A percentile compares a stretch with the other conserved stretches of the same genome.
phyloP scores from a whole-genome alignment of 2,888 invertebrate species.

The Drosophila parthenogenetica region DNA sequence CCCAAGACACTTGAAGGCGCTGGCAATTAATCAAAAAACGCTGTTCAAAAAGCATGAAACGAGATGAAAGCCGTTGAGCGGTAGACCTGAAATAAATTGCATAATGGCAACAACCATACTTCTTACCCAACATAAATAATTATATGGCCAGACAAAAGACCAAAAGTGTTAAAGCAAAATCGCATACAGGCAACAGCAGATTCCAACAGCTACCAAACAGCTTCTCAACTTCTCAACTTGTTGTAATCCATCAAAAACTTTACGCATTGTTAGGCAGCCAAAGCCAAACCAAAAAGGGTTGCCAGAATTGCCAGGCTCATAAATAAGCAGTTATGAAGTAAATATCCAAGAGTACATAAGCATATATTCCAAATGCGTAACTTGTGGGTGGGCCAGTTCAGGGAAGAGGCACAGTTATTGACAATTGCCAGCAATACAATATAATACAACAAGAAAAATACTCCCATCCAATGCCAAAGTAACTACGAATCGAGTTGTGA shows the following conservation, averaged over 20 bases:
- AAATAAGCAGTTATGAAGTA: slow-evolving; percentile 23
- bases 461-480: slow-evolving; percentile 5
- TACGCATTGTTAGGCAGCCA: slow-evolving; percentile 75
- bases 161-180: slow-evolving; percentile 71
- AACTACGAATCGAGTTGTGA: slow-evolving; percentile 12
- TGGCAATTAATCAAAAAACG: slow-evolving; percentile 74
- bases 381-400: slow-evolving; percentile 70
- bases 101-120: slow-evolving; percentile 59
- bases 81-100: slow-evolving; percentile 73
- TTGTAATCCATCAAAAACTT: slow-evolving; percentile 79
- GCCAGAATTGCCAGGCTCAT: slow-evolving; percentile 47
- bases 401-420: slow-evolving; percentile 66
- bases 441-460: slow-evolving; percentile 3
- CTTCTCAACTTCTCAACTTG: slow-evolving; percentile 44
- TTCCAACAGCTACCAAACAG: slow-evolving; percentile 20
- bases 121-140: slow-evolving; percentile 60
- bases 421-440: slow-evolving; percentile 46
- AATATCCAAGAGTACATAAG: slow-evolving; percentile 4
- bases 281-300: slow-evolving; percentile 43
- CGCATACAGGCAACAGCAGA: slow-evolving; percentile 1
- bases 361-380: slow-evolving; percentile 46
- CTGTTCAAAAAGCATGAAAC: slow-evolving; percentile 68
- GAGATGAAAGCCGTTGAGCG: slow-evolving; percentile 58
- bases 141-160: slow-evolving; percentile 53
- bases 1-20: background rate